Percentiles rank a stretch among this genome's conserved stretches.
Conservation (phyloP, 1,140 invertebrate genomes). For the Pomacea maculata region DNA sequence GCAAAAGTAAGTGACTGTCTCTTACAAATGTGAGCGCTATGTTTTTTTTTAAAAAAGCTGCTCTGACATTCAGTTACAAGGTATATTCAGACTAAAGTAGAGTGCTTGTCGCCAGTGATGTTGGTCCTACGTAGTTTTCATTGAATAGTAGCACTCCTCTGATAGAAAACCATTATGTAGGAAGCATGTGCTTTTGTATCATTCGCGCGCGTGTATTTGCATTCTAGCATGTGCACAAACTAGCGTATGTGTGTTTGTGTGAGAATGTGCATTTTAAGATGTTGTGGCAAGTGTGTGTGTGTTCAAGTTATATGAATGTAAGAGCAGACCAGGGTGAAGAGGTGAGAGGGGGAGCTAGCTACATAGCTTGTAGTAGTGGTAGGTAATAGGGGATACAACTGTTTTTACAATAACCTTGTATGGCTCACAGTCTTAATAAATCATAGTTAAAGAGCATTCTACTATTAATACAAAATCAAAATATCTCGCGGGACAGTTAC, state of each 20-base stretch:
- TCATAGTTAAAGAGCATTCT: no score
- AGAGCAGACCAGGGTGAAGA: not conserved
- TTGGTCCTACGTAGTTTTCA: not conserved
- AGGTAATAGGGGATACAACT: no score
- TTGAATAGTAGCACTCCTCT: not conserved
- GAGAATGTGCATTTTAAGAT: no score
- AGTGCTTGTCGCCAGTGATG: not conserved
- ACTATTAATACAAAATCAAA: no score
- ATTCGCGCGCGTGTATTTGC: not conserved
- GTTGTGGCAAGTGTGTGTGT: not conserved
- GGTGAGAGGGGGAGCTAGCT: not conserved
- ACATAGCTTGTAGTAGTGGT: not conserved
- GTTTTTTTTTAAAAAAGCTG: no score
- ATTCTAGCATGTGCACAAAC: not conserved
- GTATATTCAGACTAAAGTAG: not conserved
- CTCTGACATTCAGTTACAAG: no score
- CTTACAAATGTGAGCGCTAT: no score
- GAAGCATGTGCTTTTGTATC: not conserved
- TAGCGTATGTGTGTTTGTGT: no score
- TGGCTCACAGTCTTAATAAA: no score
- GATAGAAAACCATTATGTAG: not conserved
- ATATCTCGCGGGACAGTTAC: no score
- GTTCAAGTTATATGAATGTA: not conserved
- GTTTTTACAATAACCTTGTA: no score
- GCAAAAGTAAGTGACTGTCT: no score